Conservation (phyloP, 2,113 vertebrate genomes). For the Perca fluviatilis region DNA sequence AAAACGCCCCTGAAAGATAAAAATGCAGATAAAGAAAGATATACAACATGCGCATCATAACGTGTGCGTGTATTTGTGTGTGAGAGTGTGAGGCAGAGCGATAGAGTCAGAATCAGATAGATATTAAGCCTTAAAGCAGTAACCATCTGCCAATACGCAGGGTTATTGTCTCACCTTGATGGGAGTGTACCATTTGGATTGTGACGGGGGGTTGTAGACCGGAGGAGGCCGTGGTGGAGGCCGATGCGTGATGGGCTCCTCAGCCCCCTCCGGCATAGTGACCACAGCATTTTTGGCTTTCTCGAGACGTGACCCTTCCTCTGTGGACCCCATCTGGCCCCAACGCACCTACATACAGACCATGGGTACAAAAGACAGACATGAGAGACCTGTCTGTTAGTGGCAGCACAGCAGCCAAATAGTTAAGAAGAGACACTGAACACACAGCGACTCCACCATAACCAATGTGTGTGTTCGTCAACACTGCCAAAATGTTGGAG, state of each 20-base stretch:
- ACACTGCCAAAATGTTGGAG: background rate
- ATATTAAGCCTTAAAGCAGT: too few relatives aligned
- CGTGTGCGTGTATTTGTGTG: background rate
- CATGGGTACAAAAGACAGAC: background rate
- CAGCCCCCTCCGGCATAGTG: constrained; percentile 89
- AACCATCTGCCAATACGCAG: background rate
- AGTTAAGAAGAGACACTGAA: background rate
- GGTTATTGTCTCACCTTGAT: constrained; percentile 89
- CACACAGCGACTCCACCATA: background rate
- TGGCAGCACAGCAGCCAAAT: background rate
- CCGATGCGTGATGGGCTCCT: constrained; percentile 84
- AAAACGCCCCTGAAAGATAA: constrained; percentile 88
- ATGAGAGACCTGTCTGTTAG: too few relatives aligned
- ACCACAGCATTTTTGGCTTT: constrained; percentile 96
- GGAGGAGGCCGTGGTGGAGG: constrained; percentile 85
- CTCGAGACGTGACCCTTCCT: constrained; percentile 94
- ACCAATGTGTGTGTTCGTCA: background rate
- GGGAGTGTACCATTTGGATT: constrained; percentile 95
- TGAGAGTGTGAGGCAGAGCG: background rate
- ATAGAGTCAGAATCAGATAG: too few relatives aligned
- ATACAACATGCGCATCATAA: background rate
- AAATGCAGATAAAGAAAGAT: background rate
- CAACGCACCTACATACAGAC: constrained; percentile 90
- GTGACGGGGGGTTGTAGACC: constrained; percentile 76
- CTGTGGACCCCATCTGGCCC: constrained; percentile 97